Conservation (phyloP, 2,797 vertebrate species). For the Champsocephalus gunnari region DNA sequence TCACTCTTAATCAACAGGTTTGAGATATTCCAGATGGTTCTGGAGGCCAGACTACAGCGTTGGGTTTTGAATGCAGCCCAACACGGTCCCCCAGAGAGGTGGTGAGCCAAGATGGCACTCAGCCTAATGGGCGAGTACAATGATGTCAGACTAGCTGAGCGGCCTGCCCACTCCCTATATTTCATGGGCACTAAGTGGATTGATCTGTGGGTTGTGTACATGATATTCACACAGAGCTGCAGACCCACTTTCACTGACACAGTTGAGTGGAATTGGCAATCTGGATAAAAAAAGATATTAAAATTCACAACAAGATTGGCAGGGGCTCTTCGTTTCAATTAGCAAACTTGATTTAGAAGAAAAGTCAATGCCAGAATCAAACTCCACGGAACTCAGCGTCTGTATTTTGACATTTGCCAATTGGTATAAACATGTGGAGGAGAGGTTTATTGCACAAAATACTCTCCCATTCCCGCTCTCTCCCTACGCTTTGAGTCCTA, state of each 20-base stretch:
- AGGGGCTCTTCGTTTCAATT: constrained; percentile 28
- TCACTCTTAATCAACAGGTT: constrained; percentile 71
- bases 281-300: constrained; percentile 1
- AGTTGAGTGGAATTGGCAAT: constrained; percentile 16
- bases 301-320: constrained; percentile 30
- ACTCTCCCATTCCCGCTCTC: neutral
- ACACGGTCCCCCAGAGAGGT: constrained; percentile 44
- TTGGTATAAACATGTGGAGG: neutral
- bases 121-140: constrained; percentile 77
- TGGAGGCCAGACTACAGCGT: constrained; percentile 17
- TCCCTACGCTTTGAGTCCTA: neutral
- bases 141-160: constrained; percentile 83
- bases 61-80: constrained; percentile 55
- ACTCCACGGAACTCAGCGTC: neutral
- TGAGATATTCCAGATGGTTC: constrained; percentile 53
- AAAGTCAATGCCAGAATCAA: constrained; percentile 4
- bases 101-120: constrained; percentile 75
- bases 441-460: neutral
- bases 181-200: constrained; percentile 82
- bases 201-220: constrained; percentile 77
- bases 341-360: constrained; percentile 23
- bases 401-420: constrained; percentile 5
- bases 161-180: constrained; percentile 76
- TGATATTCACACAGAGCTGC: constrained; percentile 64
- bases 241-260: constrained; percentile 31